Evolutionary conservation across 1,140 invertebrate species (phyloP).

Genomic region (Drosophila melanica): DNA sequence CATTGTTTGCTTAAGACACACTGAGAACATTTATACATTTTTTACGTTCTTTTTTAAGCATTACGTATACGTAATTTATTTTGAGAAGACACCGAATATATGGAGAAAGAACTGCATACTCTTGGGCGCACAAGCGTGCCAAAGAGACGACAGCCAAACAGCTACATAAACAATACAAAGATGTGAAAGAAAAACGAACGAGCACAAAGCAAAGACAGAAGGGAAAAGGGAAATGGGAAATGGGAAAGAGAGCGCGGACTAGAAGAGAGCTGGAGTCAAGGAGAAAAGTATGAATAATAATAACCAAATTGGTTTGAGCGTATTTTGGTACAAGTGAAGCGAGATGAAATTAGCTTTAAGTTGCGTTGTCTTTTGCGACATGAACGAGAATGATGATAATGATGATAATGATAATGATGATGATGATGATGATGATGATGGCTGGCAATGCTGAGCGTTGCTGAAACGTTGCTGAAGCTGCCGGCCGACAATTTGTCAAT

Average conservation of each 20-base stretch:
- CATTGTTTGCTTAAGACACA: constrained; percentile 67
- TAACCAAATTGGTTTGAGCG: constrained; percentile 66
- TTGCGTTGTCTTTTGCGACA: constrained; percentile 54
- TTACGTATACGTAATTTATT: constrained; percentile 56
- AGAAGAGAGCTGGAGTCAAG: too few relatives aligned
- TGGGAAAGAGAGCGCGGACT: too few relatives aligned
- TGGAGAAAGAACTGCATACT: constrained; percentile 49
- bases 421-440: neutral
- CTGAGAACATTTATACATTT: constrained; percentile 66
- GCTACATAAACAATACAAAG: constrained; percentile 27
- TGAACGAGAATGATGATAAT: neutral
- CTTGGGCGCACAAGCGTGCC: constrained; percentile 38
- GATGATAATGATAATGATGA: neutral
- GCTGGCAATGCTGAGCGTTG: neutral
- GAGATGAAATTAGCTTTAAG: constrained; percentile 75
- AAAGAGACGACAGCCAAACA: constrained; percentile 25
- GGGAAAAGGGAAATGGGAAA: neutral
- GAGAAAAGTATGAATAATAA: constrained; percentile 54
- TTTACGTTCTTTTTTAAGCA: constrained; percentile 39
- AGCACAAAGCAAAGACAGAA: neutral
- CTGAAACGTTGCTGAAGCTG: constrained; percentile 1
- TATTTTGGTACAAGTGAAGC: constrained; percentile 65
- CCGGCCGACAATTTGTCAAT: constrained; percentile 72
- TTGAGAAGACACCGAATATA: constrained; percentile 35
- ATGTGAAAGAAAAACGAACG: constrained; percentile 23